Evolutionary conservation across 2,888 invertebrate genomes (phyloP), one percentile per base, ranked within the genome.

Genomic region (Liopterus haemorrhoidalis): DNA sequence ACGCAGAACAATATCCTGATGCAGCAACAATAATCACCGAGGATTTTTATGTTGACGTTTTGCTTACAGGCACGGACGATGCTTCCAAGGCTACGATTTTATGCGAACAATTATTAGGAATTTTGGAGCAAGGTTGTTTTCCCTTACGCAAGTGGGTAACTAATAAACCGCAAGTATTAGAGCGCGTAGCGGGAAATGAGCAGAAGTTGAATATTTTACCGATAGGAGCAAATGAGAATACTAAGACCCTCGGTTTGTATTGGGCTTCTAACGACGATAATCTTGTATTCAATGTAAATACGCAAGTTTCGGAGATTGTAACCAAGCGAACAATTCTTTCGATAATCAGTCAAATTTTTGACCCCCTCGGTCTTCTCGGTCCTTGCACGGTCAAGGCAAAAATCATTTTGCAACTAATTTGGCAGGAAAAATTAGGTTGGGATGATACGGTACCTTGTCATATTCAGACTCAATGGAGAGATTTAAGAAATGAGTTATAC

Each of bases 41-140:
- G 2, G 35, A 46, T 35, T 45, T 50, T 28, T 50, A 50, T 18
- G 46, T 50, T 8, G 48, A 50, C 30, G 45, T 48, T 12, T 11
- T 50, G 2, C 15, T 50, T 9, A 24, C 41, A 8, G 41, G 45
- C 2, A 28, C 39, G 8, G 45, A 45, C 9, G 15, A 37, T 14
- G 18, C 39, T n/a, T 31, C 44, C 6, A 30, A 41, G 2, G 14
- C 39, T 2, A 28, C 15, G 3, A n/a, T 9, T 14, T 8, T 48
- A 6, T 11, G 11, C 9, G 4, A 27, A 9, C 20, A 33, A 12
- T 16, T 48, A 19, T 16, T 6, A 3, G 8, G 40, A 6, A 40
- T 48, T 25, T 25, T 41, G 15, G 15, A 35, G 15, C 27, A 20
- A 9, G 36, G 22, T 2, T 5, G 33, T 32, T 46, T 46, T 28